Base-by-base conservation (phyloP, 2,797 vertebrate species). In the Typhlichthys eigenmanni region DNA sequence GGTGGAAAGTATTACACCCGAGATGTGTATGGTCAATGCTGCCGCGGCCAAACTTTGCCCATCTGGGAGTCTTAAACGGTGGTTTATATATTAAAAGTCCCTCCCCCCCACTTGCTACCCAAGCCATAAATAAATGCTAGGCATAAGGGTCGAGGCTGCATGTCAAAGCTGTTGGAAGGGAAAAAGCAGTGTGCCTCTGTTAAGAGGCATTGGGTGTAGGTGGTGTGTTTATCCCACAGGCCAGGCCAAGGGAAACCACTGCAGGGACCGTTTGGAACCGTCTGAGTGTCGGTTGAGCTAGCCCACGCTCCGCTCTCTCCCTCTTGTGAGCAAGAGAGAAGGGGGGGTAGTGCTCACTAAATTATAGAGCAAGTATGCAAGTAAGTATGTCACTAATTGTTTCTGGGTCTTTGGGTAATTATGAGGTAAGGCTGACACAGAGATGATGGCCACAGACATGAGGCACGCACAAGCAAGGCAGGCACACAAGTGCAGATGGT, bases 161-260 rank as follows among this genome's bases (percentile, higher is more conserved):
- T 86, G 82, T 91, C 84, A 78, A 83, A 71, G 83, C 85, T 82
- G 82, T 76, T 78, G 79, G 81, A 81, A 88, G 80, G 68, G 79
- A 38, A 38, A 38, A 38, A 38, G 8, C 6, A 77, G 80, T 47
- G 48, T 69, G 75, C 75, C 84, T 90, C 81, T 87, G 90, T 90
- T 90, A 88, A 87, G 71, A 87, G 76, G 87, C 88, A 90, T 91
- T 87, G 88, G 89, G 89, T 88, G 81, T 86, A 76, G 84, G 81
- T 85, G 87, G 84, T 87, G 87, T 89, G 85, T 91, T 92, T 89
- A 88, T 89, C 81, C 82, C 87, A 82, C 54, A 60, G 84, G 85
- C 83, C 86, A 78, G 62, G 76, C 79, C 73, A 75, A 85, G 80
- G 78, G 74, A 81, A 81, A 84, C 72, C 77, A 78, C 79, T 84